Evolutionary conservation across 2,113 vertebrate species (phyloP).

Genomic region (Equus quagga): DNA sequence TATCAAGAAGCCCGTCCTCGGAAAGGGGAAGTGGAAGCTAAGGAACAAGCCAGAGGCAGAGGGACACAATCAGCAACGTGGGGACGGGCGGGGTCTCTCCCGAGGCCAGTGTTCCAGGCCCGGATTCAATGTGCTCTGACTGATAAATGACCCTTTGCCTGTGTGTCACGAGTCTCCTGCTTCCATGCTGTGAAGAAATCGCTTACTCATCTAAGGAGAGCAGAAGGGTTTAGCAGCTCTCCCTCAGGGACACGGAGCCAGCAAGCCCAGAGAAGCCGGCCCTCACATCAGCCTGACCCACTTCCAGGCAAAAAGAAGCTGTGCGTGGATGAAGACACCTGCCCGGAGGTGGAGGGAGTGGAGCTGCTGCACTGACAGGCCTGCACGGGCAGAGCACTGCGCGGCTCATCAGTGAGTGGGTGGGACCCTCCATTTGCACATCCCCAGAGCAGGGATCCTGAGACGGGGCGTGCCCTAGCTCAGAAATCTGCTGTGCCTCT

Average conservation of each 20-base stretch:
- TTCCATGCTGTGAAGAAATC: not conserved
- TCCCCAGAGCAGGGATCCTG: not conserved
- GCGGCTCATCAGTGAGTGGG: not conserved
- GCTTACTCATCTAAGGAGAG: not conserved
- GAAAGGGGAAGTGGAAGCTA: not conserved
- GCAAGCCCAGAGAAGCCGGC: no score
- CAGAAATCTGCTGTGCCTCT: not conserved
- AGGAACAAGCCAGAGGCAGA: not conserved
- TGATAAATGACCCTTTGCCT: not conserved
- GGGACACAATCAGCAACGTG: no score
- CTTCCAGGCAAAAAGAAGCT: not conserved
- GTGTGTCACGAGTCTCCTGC: not conserved
- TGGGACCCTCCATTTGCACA: not conserved
- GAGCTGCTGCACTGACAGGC: no score
- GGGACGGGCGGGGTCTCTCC: not conserved
- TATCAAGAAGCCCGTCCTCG: not conserved
- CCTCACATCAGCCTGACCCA: accelerated
- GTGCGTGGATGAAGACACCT: not conserved
- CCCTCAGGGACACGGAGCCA: accelerated
- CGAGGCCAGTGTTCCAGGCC: not conserved
- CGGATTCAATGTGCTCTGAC: accelerated
- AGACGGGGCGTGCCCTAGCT: not conserved
- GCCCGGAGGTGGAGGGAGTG: accelerated
- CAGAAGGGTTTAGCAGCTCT: not conserved
- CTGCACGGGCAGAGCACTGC: not conserved